A percentile compares a stretch with the other conserved stretches of the same genome.
phyloP scores from a whole-genome alignment of 1,140 invertebrate species.

The Akabosia matsudoensis region DNA sequence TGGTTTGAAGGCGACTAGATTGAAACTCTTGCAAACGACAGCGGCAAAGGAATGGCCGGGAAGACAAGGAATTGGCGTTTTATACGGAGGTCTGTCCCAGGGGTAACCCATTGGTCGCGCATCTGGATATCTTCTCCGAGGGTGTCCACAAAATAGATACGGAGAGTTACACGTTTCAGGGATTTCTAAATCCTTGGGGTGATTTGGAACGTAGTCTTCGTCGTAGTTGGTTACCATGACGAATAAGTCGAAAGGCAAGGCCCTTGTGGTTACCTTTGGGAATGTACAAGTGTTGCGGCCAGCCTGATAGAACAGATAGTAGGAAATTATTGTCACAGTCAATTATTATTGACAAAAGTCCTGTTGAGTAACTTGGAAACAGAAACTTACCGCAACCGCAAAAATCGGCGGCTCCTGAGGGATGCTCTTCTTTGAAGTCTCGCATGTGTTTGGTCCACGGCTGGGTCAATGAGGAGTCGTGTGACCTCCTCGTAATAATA shows the following conservation, averaged over 20 bases:
- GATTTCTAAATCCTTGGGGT: background rate
- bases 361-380: background rate
- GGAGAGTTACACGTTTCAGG: slow-evolving; percentile 19
- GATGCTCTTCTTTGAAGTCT: slow-evolving; percentile 31
- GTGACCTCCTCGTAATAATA: slow-evolving; percentile 60
- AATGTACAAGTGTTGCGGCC: background rate
- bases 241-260: slow-evolving; percentile 48
- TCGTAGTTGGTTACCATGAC: slow-evolving; percentile 48
- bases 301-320: background rate
- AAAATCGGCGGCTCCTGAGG: slow-evolving; percentile 24
- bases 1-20: background rate
- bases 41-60: background rate
- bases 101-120: slow-evolving; percentile 23
- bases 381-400: slow-evolving; percentile 17
- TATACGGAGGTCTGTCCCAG: background rate
- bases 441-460: slow-evolving; percentile 50
- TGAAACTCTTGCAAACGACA: background rate
- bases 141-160: slow-evolving; percentile 23
- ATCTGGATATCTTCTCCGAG: slow-evolving; percentile 24
- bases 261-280: slow-evolving; percentile 31
- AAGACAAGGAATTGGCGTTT: background rate
- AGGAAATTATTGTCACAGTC: too few relatives aligned
- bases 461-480: slow-evolving; percentile 68
- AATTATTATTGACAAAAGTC: background rate
- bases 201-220: slow-evolving; percentile 39